Base-by-base conservation (phyloP, 2,888 invertebrate genomes). In the Andrena bucephala region DNA sequence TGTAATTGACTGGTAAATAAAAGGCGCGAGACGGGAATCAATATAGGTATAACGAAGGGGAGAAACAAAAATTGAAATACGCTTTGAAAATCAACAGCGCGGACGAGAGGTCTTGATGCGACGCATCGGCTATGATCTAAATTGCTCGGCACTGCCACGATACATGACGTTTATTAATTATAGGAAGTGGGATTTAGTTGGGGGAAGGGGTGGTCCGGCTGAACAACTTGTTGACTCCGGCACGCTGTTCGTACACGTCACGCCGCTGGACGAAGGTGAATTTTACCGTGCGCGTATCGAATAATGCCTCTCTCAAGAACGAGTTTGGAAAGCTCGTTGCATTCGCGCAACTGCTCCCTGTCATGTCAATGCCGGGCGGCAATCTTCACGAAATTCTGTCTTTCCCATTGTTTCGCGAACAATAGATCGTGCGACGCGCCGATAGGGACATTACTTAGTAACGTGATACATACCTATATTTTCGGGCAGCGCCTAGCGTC, bases 151-250 rank as follows among this genome's bases (percentile, higher is more conserved):
- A 85, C 72, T 72, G 85, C 76, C 81, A 76, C 84, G 86, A 89
- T 88, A 89, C 87, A 87, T 86, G 86, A 90, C 88, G 89, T 89
- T 89, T 86, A 90, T 89, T 90, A 90, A 90, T 89, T 87, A 89
- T 89, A 87, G 90, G 90, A 90, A 90, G 89, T 89, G 89, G 87
- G 89, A 89, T 90, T 89, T 88, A 89, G 90, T 82, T 83, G 87
- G 85, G 86, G 84, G 83, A 84, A 79, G 84, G 85, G 81, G 86
- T 87, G 88, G 90, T 85, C 87, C 85, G 89, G 83, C 84, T 81
- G 89, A 85, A 89, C 89, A 89, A 90, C 90, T 90, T 90, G 90
- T 90, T 90, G 90, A 90, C 90, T 90, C 85, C 83, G 83, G 80
- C 80, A 72, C 81, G 87, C 82, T 71, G 81, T 86, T 77, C 81